Conservation (phyloP, 2,113 vertebrate genomes). For the Thunnus thynnus region DNA sequence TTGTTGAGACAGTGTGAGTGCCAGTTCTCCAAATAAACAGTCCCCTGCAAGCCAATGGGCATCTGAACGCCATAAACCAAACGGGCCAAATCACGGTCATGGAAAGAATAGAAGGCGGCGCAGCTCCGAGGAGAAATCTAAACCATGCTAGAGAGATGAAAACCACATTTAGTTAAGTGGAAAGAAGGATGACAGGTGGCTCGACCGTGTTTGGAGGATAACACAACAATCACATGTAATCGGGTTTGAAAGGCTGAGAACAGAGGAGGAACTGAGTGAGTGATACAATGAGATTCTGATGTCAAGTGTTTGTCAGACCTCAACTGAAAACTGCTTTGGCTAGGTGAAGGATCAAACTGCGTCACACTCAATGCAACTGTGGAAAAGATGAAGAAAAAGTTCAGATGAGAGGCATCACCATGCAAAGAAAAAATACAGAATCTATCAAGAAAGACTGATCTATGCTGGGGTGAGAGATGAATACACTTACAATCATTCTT, state of each 20-base stretch:
- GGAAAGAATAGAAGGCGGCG: conserved; percentile 32
- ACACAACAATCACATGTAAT: conserved; percentile 73
- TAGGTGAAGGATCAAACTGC: conserved; percentile 40
- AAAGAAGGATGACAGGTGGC: conserved; percentile 62
- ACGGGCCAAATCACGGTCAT: conserved; percentile 31
- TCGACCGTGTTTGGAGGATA: conserved; percentile 46
- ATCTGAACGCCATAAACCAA: conserved; percentile 43
- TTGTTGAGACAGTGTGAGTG: conserved; percentile 73
- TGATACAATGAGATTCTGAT: conserved; percentile 66
- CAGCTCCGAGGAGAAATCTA: conserved; percentile 48
- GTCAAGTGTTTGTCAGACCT: conserved; percentile 66
- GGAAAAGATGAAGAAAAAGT: too few species aligned
- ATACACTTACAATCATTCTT: conserved; percentile 15
- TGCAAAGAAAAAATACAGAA: neutral
- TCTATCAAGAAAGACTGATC: neutral
- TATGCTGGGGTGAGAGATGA: conserved; percentile 25
- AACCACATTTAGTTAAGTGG: conserved; percentile 75
- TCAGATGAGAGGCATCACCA: neutral
- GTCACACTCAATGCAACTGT: conserved; percentile 1
- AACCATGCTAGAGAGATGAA: conserved; percentile 67
- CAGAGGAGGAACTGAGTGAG: conserved; percentile 40
- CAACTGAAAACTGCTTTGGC: conserved; percentile 23
- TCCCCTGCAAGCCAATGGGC: conserved; percentile 5
- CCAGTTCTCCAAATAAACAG: conserved; percentile 81
- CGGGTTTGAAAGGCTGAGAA: conserved; percentile 71